phyloP scores from a whole-genome alignment of 2,797 vertebrate genomes.

The Galagoides demidoff region DNA sequence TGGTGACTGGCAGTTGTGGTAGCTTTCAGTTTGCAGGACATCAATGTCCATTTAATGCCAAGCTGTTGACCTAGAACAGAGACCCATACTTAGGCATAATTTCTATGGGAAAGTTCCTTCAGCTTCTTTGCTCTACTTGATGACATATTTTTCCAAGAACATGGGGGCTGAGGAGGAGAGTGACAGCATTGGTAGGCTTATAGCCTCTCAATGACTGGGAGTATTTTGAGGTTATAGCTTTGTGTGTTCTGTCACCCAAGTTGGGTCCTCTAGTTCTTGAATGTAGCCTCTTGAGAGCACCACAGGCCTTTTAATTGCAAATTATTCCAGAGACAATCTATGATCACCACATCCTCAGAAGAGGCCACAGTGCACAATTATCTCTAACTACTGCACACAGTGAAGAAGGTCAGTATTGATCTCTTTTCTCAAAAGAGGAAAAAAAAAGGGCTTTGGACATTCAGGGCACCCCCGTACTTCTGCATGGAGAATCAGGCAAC shows the following conservation, averaged over 20 bases:
- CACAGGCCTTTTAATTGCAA: background rate
- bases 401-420: background rate
- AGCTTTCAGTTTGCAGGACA: background rate
- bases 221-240: background rate
- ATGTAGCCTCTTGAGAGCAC: background rate
- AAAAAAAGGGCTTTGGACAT: background rate
- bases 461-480: background rate
- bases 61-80: constrained; percentile 45
- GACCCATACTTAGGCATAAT: background rate
- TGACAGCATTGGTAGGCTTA: background rate
- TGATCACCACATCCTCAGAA: background rate
- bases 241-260: background rate
- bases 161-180: background rate
- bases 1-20: background rate
- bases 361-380: background rate
- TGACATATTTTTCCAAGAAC: constrained; percentile 15
- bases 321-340: background rate
- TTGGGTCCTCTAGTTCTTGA: background rate
- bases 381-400: background rate
- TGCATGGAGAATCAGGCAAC: background rate
- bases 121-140: background rate
- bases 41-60: background rate
- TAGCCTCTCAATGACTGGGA: background rate
- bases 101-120: constrained; percentile 34
- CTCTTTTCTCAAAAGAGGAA: background rate